These are phyloP conservation scores for Cremastinae sp. DNA, from an alignment of 2,888 invertebrate genomes.

Conservation along the genomic window DNA sequence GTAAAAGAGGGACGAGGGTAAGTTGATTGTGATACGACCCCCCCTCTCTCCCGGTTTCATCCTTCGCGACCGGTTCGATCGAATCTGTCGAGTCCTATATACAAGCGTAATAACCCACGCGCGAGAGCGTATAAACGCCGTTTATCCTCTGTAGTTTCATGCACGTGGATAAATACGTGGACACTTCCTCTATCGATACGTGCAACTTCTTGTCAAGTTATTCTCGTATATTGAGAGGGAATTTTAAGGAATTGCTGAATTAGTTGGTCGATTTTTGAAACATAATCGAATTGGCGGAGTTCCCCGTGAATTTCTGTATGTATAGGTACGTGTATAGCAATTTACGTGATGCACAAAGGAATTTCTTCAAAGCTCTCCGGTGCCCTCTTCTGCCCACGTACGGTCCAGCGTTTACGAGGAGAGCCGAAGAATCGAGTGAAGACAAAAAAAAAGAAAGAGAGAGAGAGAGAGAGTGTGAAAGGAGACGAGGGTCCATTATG, in stretches of 20 bases:
- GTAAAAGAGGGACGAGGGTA: slow-evolving; percentile 31
- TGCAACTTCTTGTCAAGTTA: too few relatives aligned
- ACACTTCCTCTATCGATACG: background rate
- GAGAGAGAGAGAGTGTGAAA: slow-evolving; percentile 24
- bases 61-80: slow-evolving; percentile 36
- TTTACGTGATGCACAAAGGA: slow-evolving; percentile 41
- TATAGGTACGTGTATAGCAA: slow-evolving; percentile 1
- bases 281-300: slow-evolving; percentile 22
- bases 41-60: background rate
- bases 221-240: too few relatives aligned
- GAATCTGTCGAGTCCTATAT: slow-evolving; percentile 29
- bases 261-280: background rate
- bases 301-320: slow-evolving; percentile 2
- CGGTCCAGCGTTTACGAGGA: background rate
- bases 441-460: slow-evolving; percentile 19
- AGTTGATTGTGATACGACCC: slow-evolving; percentile 56
- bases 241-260: too few relatives aligned
- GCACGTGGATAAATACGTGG: background rate
- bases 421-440: slow-evolving; percentile 19
- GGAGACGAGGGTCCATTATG: slow-evolving; percentile 26
- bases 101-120: slow-evolving; percentile 2
- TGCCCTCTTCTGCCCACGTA: background rate
- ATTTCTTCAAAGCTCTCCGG: slow-evolving; percentile 31
- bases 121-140: too few relatives aligned
- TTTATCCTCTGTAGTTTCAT: too few relatives aligned